Percentiles rank a stretch among this genome's conserved stretches.
Conservation (phyloP, 2,888 invertebrate species). For the Orthosia gothica region DNA sequence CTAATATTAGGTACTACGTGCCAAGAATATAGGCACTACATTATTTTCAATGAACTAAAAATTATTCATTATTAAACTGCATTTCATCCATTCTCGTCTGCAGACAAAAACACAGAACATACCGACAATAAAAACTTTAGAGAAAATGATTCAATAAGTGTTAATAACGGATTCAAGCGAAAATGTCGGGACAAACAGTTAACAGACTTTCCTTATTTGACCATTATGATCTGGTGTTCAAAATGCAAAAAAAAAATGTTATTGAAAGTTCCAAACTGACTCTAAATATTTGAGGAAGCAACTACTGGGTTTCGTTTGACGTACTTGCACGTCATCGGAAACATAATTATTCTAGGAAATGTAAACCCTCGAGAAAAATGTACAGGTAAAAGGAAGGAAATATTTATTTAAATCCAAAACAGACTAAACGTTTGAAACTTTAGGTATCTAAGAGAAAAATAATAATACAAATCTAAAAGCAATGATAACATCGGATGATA, state of each 20-base stretch:
- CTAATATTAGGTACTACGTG: conserved; percentile 9
- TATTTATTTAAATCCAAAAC: not conserved
- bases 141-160: conserved; percentile 46
- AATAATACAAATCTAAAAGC: conserved; percentile 1
- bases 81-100: not conserved
- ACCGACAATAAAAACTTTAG: conserved; percentile 13
- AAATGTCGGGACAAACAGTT: conserved; percentile 30
- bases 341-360: not conserved
- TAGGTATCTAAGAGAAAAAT: too few relatives aligned
- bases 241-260: not conserved
- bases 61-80: conserved; percentile 11
- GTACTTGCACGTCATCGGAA: not conserved
- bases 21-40: conserved; percentile 8
- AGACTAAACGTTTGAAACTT: too few relatives aligned
- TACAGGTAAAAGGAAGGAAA: not conserved
- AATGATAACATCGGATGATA: conserved; percentile 1
- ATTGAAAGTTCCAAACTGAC: not conserved
- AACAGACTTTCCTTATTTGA: conserved; percentile 42
- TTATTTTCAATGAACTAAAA: not conserved
- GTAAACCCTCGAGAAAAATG: not conserved
- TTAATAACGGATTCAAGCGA: conserved; percentile 52
- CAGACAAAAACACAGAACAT: conserved; percentile 14
- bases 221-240: not conserved
- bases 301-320: not conserved
- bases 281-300: not conserved